Conservation (phyloP, 1,140 invertebrate genomes). For the Drosophila novamexicana region DNA sequence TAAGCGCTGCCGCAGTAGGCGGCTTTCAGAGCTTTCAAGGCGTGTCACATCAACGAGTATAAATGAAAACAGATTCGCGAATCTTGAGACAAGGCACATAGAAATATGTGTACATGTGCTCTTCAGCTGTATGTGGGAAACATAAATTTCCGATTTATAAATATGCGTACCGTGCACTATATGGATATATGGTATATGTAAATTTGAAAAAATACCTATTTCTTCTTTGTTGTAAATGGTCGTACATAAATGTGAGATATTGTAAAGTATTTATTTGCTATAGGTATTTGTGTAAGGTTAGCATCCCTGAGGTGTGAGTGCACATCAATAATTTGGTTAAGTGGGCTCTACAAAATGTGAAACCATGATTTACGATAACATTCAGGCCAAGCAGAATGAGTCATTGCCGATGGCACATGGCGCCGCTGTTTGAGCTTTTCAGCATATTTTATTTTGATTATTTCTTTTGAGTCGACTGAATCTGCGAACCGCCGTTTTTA, state of each 20-base stretch:
- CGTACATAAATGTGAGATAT: slow-evolving; percentile 7
- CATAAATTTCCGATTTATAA: neutral
- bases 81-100: neutral
- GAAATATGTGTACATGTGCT: slow-evolving; percentile 5
- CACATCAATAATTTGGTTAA: slow-evolving; percentile 42
- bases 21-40: slow-evolving; percentile 30
- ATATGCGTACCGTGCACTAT: neutral
- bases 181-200: neutral
- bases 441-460: slow-evolving; percentile 25
- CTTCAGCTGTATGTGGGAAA: neutral
- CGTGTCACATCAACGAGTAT: slow-evolving; percentile 44
- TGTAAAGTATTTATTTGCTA: neutral
- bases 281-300: neutral
- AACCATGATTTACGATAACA: slow-evolving; percentile 24
- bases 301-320: slow-evolving; percentile 57
- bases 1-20: slow-evolving; percentile 23
- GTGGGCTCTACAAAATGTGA: neutral
- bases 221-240: neutral
- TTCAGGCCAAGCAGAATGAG: slow-evolving; percentile 5
- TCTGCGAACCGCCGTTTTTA: slow-evolving; percentile 4
- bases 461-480: slow-evolving; percentile 8
- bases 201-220: slow-evolving; percentile 5
- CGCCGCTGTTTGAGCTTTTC: slow-evolving; percentile 23
- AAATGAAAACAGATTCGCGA: slow-evolving; percentile 10
- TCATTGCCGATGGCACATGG: slow-evolving; percentile 26